Evolutionary conservation across 2,888 invertebrate species (phyloP), one percentile per base, ranked within the genome.

Genomic region (Mylabris sibirica): DNA sequence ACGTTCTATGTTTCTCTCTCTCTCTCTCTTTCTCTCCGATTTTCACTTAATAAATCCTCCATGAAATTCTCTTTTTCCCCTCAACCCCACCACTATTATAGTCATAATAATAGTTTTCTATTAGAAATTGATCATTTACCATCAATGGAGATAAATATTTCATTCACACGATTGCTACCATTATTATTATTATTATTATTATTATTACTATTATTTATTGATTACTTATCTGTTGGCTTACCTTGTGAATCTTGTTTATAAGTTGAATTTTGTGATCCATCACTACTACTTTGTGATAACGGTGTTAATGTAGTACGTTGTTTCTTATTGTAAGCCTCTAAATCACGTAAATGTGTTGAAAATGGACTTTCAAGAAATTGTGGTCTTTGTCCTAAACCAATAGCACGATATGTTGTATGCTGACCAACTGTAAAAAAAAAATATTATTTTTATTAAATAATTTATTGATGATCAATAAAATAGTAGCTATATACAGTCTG

Each of bases 331-430:
- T 91, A 91, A 64, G 88, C 85, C 77, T 94, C 94, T 74, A 92
- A 85, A 70, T 91, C 92, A 72, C 90, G 87, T 72, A 92, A 87
- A 79, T 91, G 90, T 74, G 88, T 88, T 66, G 89, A 87, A 83
- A 91, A 91, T 63, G 90, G 87, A 66, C 87, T 84, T 68, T 90
- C 85, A 84, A 91, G 86, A 86, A 90, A 89, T 30, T 30, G 30
- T 64, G 93, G 91, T 76, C 94, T 89, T 81, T 92, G 93, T 66
- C 90, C 89, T 79, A 93, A 86, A 38, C 92, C 92, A 77, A 93
- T 87, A 62, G 92, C 90, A 72, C 94, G 88, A 80, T 92, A 92
- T 81, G 92, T 91, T 76, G 92, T 91, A 77, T 90, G 90, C 84
- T 89, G 86, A 83, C 87, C 81, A 80, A 85, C 82, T 82, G 76